Evolutionary conservation across 2,888 invertebrate genomes (phyloP).

Genomic region (Eupeodes latifasciatus): DNA sequence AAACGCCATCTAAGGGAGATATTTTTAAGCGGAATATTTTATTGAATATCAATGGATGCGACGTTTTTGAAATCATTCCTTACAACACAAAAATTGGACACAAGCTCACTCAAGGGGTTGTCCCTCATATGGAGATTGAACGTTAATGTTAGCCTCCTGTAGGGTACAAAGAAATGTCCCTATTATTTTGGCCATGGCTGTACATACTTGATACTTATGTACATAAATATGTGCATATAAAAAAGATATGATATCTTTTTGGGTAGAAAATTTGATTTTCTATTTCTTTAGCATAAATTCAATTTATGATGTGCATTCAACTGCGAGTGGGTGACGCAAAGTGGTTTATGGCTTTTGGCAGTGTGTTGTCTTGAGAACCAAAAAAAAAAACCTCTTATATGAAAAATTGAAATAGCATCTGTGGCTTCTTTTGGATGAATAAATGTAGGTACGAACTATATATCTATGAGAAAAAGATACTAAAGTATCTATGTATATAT

Average conservation of each 20-base stretch:
- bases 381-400: not conserved
- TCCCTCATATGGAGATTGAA: too few relatives aligned
- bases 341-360: slow-evolving; percentile 28
- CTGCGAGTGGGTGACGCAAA: slow-evolving; percentile 38
- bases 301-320: slow-evolving; percentile 73
- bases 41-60: too few relatives aligned
- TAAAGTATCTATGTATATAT: too few relatives aligned
- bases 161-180: too few relatives aligned
- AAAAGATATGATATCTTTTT: slow-evolving; percentile 15
- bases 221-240: not conserved
- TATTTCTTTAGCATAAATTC: slow-evolving; percentile 69
- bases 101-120: too few relatives aligned
- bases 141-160: too few relatives aligned
- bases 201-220: not conserved
- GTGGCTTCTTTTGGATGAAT: slow-evolving; percentile 14
- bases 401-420: slow-evolving; percentile 67
- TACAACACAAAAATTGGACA: too few relatives aligned
- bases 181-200: too few relatives aligned
- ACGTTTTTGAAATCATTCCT: too few relatives aligned
- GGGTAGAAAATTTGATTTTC: slow-evolving; percentile 72
- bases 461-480: too few relatives aligned
- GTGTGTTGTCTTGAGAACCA: not conserved
- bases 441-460: not conserved
- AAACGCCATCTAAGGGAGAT: too few relatives aligned
- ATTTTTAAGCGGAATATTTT: too few relatives aligned